phyloP scores from a whole-genome alignment of 2,888 invertebrate species.

The Merodon equestris region DNA sequence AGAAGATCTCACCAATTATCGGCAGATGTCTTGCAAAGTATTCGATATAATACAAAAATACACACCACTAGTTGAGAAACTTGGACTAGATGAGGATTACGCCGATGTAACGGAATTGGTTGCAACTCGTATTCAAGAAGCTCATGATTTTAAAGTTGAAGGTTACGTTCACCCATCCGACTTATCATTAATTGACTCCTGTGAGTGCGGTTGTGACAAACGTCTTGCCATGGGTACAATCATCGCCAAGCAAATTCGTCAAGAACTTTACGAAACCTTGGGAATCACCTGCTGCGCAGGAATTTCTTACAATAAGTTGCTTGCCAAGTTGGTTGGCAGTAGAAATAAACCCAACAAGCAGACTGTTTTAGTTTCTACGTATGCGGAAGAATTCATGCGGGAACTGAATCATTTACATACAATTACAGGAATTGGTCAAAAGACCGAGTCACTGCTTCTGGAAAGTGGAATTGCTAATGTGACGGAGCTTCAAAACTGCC shows the following conservation, averaged over 20 bases:
- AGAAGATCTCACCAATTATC: slow-evolving; percentile 90
- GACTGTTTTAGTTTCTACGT: slow-evolving; percentile 87
- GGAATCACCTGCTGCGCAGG: slow-evolving; percentile 90
- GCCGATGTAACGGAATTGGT: slow-evolving; percentile 86
- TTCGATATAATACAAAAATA: slow-evolving; percentile 85
- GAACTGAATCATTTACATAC: slow-evolving; percentile 82
- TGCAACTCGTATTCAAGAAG: slow-evolving; percentile 69
- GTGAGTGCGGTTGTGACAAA: slow-evolving; percentile 87
- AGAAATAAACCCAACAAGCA: slow-evolving; percentile 90
- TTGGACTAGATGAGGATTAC: slow-evolving; percentile 92
- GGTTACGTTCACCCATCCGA: slow-evolving; percentile 82
- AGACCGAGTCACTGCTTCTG: slow-evolving; percentile 83
- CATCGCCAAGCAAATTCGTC: slow-evolving; percentile 88
- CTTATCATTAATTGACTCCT: slow-evolving; percentile 79
- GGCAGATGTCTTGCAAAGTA: slow-evolving; percentile 88
- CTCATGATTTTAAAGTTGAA: slow-evolving; percentile 72
- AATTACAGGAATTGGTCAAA: slow-evolving; percentile 88
- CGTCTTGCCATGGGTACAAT: slow-evolving; percentile 85
- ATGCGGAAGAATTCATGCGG: slow-evolving; percentile 83
- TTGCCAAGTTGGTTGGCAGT: slow-evolving; percentile 88
- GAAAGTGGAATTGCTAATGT: slow-evolving; percentile 84
- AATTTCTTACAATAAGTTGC: slow-evolving; percentile 89
- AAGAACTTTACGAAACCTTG: slow-evolving; percentile 84
- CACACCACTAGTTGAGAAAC: slow-evolving; percentile 87
- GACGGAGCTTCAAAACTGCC: slow-evolving; percentile 83